Conservation (phyloP, 2,888 invertebrate genomes). For the Abscondita cerata region DNA sequence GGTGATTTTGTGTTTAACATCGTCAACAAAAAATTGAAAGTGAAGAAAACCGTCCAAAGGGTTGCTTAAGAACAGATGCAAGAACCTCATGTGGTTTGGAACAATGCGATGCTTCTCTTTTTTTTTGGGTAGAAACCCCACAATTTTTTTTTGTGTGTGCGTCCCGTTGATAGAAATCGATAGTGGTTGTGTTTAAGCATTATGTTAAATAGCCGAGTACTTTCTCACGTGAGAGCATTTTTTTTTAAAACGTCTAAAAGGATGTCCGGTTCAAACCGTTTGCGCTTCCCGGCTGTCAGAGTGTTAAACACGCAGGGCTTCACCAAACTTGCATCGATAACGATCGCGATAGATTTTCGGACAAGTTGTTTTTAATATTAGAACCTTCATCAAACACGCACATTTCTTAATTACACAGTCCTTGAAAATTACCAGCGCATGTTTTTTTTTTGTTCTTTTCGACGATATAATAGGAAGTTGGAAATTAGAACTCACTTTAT, state of each 20-base stretch:
- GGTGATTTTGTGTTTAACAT: conserved; percentile 17
- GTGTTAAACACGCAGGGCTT: conserved; percentile 35
- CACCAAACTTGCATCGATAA: conserved; percentile 39
- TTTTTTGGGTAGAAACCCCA: conserved; percentile 26
- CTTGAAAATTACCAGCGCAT: conserved; percentile 27
- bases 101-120: conserved; percentile 22
- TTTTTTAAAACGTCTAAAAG: conserved; percentile 33
- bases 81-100: conserved; percentile 25
- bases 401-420: conserved; percentile 45
- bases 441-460: conserved; percentile 14
- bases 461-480: conserved; percentile 18
- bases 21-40: conserved; percentile 21
- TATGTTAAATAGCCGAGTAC: conserved; percentile 22
- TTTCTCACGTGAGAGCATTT: conserved; percentile 26
- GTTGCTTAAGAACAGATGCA: conserved; percentile 23
- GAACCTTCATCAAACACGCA: conserved; percentile 47
- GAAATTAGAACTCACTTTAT: conserved; percentile 13
- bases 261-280: conserved; percentile 49
- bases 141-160: conserved; percentile 22
- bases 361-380: conserved; percentile 44
- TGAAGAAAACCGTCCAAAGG: conserved; percentile 18
- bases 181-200: conserved; percentile 22
- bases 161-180: conserved; percentile 21
- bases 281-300: conserved; percentile 50
- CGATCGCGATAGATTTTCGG: conserved; percentile 47